These are phyloP conservation scores for Unio pictorum DNA, from an alignment of 2,888 invertebrate species.

Conservation along the genomic window DNA sequence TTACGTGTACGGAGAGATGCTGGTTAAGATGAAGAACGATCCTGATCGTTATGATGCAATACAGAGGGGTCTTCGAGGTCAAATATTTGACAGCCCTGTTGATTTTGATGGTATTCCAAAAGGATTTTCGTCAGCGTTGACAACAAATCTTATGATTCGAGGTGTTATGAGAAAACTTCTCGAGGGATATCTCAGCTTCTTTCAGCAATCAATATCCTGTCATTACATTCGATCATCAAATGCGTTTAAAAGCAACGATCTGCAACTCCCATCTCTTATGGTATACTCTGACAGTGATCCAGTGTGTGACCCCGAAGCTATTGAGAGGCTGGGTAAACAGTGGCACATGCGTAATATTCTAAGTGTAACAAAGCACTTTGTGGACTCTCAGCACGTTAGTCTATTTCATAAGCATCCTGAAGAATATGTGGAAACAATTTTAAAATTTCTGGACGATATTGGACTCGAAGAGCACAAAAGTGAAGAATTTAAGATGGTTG, in stretches of 20 bases:
- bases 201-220: slow-evolving; percentile 82
- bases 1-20: slow-evolving; percentile 89
- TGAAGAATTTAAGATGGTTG: no score
- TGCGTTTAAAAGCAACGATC: slow-evolving; percentile 84
- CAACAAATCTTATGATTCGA: slow-evolving; percentile 73
- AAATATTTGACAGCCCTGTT: slow-evolving; percentile 90
- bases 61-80: slow-evolving; percentile 78
- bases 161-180: slow-evolving; percentile 72
- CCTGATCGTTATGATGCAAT: slow-evolving; percentile 74
- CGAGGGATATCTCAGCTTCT: slow-evolving; percentile 81
- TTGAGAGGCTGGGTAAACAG: slow-evolving; percentile 71
- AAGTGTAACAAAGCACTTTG: slow-evolving; percentile 82
- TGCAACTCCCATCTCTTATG: slow-evolving; percentile 84
- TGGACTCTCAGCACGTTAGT: slow-evolving; percentile 82
- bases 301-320: slow-evolving; percentile 83
- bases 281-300: slow-evolving; percentile 82
- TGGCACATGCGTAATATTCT: slow-evolving; percentile 85
- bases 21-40: slow-evolving; percentile 74
- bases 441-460: slow-evolving; percentile 75
- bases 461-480: slow-evolving; percentile 7
- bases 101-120: slow-evolving; percentile 75
- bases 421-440: slow-evolving; percentile 78
- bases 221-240: slow-evolving; percentile 86
- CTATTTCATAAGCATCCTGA: slow-evolving; percentile 79
- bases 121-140: slow-evolving; percentile 75